phyloP scores from a whole-genome alignment of 2,113 vertebrate genomes.

The Albula glossodonta region DNA sequence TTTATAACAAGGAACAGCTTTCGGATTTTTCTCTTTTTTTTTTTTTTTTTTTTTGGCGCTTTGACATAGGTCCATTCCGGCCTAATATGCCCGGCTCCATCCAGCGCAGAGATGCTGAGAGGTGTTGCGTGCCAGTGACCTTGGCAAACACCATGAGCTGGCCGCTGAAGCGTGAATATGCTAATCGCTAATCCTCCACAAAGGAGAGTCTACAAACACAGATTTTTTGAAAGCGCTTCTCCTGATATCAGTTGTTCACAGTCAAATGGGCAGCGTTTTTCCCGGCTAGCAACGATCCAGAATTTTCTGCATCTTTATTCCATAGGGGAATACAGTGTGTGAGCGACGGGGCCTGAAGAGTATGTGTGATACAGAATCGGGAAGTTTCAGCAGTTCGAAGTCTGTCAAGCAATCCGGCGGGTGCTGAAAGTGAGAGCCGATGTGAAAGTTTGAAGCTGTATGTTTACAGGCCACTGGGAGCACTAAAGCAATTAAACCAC shows the following conservation, averaged over 20 bases:
- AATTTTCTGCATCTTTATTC: not conserved
- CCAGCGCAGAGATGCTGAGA: not conserved
- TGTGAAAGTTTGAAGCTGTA: too few species aligned
- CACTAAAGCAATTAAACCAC: too few species aligned
- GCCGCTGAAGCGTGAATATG: constrained; percentile 1
- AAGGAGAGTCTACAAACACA: not conserved
- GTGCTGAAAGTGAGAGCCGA: not conserved
- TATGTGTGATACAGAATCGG: not conserved
- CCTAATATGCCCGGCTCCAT: not conserved
- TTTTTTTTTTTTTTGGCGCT: not conserved
- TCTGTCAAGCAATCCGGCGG: not conserved
- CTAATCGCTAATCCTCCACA: constrained; percentile 15
- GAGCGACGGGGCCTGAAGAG: not conserved
- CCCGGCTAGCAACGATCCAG: not conserved
- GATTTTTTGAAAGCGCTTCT: not conserved
- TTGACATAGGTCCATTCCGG: not conserved
- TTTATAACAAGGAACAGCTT: not conserved
- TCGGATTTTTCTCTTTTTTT: not conserved
- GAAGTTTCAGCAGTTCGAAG: not conserved
- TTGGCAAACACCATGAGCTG: not conserved
- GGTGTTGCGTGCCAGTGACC: not conserved
- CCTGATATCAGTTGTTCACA: constrained; percentile 7
- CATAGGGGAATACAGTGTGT: not conserved
- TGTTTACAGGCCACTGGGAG: too few species aligned
- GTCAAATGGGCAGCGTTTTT: not conserved